Evolutionary conservation across 2,797 vertebrate genomes (phyloP).

Genomic region (Menidia menidia): DNA sequence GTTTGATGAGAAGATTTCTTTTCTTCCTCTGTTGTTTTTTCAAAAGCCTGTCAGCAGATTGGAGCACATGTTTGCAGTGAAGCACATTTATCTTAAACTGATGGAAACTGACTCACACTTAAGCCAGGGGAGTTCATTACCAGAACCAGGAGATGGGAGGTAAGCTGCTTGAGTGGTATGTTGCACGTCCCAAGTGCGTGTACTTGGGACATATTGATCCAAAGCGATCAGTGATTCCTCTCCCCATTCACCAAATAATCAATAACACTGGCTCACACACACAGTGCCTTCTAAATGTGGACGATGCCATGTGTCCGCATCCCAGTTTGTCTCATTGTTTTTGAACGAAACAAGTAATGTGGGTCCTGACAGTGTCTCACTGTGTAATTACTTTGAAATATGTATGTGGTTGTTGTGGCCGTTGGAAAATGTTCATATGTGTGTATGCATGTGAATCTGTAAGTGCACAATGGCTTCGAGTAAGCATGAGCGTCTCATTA

Average conservation of each 20-base stretch:
- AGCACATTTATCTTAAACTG: constrained; percentile 1
- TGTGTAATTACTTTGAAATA: constrained; percentile 25
- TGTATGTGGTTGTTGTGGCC: constrained; percentile 23
- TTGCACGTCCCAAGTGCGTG: constrained; percentile 20
- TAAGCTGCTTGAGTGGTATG: constrained; percentile 29
- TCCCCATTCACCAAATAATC: constrained; percentile 47
- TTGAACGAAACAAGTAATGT: constrained; percentile 47
- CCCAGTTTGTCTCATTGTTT: constrained; percentile 51
- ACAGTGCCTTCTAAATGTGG: constrained; percentile 41
- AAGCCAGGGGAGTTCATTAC: not conserved
- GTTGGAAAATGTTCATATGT: constrained; percentile 21
- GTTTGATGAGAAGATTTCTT: constrained; percentile 37
- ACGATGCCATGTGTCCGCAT: constrained; percentile 52
- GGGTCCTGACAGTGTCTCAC: constrained; percentile 11
- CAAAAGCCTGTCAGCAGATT: constrained; percentile 42
- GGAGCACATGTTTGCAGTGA: constrained; percentile 14
- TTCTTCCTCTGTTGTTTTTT: constrained; percentile 51
- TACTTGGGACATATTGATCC: constrained; percentile 33
- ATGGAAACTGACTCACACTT: not conserved
- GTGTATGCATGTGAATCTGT: not conserved
- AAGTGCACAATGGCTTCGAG: not conserved
- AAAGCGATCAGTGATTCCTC: constrained; percentile 37
- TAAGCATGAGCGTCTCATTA: constrained; percentile 26
- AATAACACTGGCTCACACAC: constrained; percentile 33
- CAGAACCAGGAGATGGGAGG: constrained; percentile 8